Base-by-base conservation (phyloP, 2,888 invertebrate species). In the Pyrgus malvae region DNA sequence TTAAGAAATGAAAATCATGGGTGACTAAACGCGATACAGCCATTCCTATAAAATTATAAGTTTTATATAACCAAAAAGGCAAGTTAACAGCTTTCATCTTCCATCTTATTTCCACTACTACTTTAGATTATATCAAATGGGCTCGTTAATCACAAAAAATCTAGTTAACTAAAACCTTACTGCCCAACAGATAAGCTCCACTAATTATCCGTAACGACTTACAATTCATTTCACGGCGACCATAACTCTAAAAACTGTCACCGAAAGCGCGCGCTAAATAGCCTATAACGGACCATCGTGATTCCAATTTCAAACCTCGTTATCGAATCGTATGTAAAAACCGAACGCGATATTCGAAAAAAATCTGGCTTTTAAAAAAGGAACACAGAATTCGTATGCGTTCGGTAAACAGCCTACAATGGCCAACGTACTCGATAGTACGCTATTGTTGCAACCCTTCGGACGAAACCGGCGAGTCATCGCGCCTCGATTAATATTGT, bases 301-400 rank as follows among this genome's bases (percentile, higher is more conserved):
- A 78, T 83, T 83, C 80, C 77, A 83, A 83, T 85, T 85, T 84
- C 80, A 80, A 86, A 85, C 79, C 82, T 86, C 78, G 80, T 85
- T 83, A 84, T 78, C 76, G 75, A 56, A 60, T 64, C 67, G 67
- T 55, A 56, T 55, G 63, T 56, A 60, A 58, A 63, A 67, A 64
- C 64, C 58, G 62, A 68, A 69, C 64, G 58, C 60, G 64, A 68
- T 65, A 62, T 63, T 56, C 57, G 60, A 65, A 72, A 76, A 74
- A 65, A 40, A 72, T 67, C 63, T 69, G 31, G 54, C 71, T 74
- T 80, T 77, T 69, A 69, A 77, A 81, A 79, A 75, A 72, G 68
- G 70, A 77, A 76, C 69, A 69, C 71, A 69, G 69, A 44, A 70
- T 74, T 70, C 68, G 71, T 70, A 75, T 71, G 69, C 58, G 63